Percentiles rank a stretch among this genome's conserved stretches.
phyloP scores from a whole-genome alignment of 2,113 vertebrate species.

The Lycaon pictus region DNA sequence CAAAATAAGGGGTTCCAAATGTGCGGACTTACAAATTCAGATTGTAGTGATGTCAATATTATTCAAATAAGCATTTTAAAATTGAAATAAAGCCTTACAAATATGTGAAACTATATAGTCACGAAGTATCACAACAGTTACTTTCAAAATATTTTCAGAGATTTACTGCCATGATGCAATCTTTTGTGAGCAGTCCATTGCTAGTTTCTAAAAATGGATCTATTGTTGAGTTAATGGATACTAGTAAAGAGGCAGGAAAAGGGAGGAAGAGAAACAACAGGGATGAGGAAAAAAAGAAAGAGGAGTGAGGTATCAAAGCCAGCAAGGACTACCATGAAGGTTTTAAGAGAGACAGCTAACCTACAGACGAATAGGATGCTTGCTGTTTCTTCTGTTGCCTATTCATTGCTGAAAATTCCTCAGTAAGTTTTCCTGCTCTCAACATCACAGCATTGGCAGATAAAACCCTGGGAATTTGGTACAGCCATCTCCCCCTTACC shows the following conservation, averaged over 20 bases:
- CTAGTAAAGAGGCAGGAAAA: not conserved
- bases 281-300: not conserved
- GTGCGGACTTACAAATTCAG: not conserved
- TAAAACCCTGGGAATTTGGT: not conserved
- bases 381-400: not conserved
- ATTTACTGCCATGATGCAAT: not conserved
- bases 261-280: rapidly evolving
- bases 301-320: not conserved
- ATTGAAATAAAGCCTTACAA: not conserved
- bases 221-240: not conserved
- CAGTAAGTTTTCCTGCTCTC: not conserved
- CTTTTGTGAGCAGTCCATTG: not conserved
- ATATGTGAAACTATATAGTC: not conserved
- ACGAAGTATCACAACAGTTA: not conserved
- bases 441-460: no score
- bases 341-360: not conserved
- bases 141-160: not conserved
- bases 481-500: no score
- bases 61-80: not conserved
- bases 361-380: not conserved
- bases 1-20: not conserved
- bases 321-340: not conserved
- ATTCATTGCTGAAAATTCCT: not conserved
- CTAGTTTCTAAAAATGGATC: not conserved
- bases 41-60: not conserved